Evolutionary conservation across 2,888 invertebrate genomes (phyloP), one percentile per base, ranked within the genome.

Genomic region (Tipula vernalis): DNA sequence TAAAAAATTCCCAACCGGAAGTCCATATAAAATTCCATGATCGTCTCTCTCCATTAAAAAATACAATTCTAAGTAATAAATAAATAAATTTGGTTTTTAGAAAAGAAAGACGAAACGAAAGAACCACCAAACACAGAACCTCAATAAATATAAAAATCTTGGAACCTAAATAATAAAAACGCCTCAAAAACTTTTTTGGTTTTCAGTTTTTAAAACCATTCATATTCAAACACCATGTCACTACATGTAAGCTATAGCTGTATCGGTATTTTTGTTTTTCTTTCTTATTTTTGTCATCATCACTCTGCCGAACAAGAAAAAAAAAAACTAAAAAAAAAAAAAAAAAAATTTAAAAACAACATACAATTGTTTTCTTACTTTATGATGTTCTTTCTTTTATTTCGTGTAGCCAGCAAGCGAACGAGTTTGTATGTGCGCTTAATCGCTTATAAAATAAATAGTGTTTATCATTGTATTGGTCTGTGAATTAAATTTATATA

Each of bases 21-120:
- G 71, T 71, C 71, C 71, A 71, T 71, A 71, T 71, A 71, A 71
- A 71, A 71, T 71, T 71, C 71, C 71, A 71, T 71, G 71, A 71
- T 71, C 71, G 71, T 71, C 71, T 71, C 15, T 28, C 71, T 71
- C 18, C 71, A 71, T 71, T 71, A 71, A 71, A 28, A 71, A 28
- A 71, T 10, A 28, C 71, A 71, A 71, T 71, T 71, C 71, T 28
- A 71, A 71, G 71, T 71, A 71, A 71, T 71, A 28, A 71, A 71
- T 71, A 71, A 71, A 71, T 28, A 71, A 71, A 71, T 28, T 71
- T 51, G 51, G 51, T 51, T 51, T 51, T 28, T 71, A 71, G 71
- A 71, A 71, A 51, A 51, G n/a, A 51, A 51, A 51, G n/a, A 51
- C n/a, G 6, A 51, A 51, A 51, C 51, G 51, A 44, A 44, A 44